Base-by-base conservation (phyloP, 1,140 invertebrate genomes). In the Drosophila sulfurigaster region DNA sequence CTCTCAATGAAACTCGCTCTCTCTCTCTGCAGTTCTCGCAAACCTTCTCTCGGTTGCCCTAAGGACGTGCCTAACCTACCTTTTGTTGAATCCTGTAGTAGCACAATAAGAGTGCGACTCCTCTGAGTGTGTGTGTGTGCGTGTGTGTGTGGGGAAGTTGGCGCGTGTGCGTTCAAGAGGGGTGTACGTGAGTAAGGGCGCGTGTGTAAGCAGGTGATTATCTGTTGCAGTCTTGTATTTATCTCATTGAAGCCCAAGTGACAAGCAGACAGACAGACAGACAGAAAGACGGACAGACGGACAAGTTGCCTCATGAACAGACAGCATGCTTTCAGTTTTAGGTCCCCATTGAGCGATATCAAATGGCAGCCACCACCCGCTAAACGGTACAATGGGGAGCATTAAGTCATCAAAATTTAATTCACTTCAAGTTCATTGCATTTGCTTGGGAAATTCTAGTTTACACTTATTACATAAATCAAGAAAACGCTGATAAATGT, bases 121-220 rank as follows among this genome's bases (percentile, higher is more conserved):
- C 35, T 52, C 46, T 43, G 35, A 48, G 43, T 1, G 30, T 52
- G 63, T 43, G 16, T 25, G 52, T n/a, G 41, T 16, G 30, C 38
- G 52, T 64, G 25, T 59, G 41, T 58, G 56, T 38, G 48, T 63
- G 43, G 32, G 49, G 13, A 57, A 10, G 51, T 52, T 5, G 7
- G 41, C n/a, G 64, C 11, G 51, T 30, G 51, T 32, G 28, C 6
- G 25, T n/a, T 11, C 16, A 20, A 57, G 43, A 63, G 52, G 49
- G 62, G 35, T 62, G 51, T 68, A 57, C 35, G 52, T 43, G 56
- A 60, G 41, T 43, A 58, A 13, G 58, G 15, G 64, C 59, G 77
- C 82, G 81, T 89, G 85, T 88, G 64, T 89, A 89, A 88, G 85
- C 86, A 89, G 85, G 85, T 89, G 85, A 89, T 89, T 89, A 89